Evolutionary conservation across 30 jellyfish, hydroid and myxozoan genomes (phyloP).

Genomic region (Aurelia aurita): DNA sequence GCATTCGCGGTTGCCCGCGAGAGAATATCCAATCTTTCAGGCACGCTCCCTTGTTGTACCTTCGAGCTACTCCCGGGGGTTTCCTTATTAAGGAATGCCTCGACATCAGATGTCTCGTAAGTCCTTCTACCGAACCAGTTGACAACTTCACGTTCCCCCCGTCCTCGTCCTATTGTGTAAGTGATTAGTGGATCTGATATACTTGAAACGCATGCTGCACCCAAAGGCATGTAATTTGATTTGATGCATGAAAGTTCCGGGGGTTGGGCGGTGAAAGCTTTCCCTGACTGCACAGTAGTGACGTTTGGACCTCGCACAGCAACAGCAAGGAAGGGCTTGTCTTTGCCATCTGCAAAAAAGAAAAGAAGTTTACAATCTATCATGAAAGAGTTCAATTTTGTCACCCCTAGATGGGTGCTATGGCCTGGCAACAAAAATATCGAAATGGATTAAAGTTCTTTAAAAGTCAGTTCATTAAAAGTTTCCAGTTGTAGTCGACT

Average conservation of each 20-base stretch:
- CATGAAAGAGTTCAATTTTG: too few species aligned
- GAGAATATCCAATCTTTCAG: conserved; percentile 32
- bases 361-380: neutral
- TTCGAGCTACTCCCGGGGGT: neutral
- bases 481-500: too few species aligned
- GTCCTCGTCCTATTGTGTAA: conserved; percentile 73
- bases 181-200: conserved; percentile 58
- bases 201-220: conserved; percentile 2
- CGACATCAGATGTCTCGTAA: conserved; percentile 31
- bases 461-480: too few species aligned
- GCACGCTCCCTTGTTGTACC: conserved; percentile 21
- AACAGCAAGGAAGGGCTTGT: conserved; percentile 42
- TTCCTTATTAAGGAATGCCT: neutral
- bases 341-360: conserved; percentile 54
- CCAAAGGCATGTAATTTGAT: conserved; percentile 26
- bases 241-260: conserved; percentile 41
- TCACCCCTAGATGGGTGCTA: too few species aligned
- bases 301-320: conserved; percentile 73
- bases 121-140: conserved; percentile 73
- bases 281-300: conserved; percentile 55
- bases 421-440: too few species aligned
- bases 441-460: too few species aligned
- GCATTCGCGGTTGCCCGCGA: conserved; percentile 46
- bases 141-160: conserved; percentile 77
- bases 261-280: conserved; percentile 34